phyloP scores from a whole-genome alignment of 2,113 vertebrate genomes.

The Haliaeetus leucogaster region DNA sequence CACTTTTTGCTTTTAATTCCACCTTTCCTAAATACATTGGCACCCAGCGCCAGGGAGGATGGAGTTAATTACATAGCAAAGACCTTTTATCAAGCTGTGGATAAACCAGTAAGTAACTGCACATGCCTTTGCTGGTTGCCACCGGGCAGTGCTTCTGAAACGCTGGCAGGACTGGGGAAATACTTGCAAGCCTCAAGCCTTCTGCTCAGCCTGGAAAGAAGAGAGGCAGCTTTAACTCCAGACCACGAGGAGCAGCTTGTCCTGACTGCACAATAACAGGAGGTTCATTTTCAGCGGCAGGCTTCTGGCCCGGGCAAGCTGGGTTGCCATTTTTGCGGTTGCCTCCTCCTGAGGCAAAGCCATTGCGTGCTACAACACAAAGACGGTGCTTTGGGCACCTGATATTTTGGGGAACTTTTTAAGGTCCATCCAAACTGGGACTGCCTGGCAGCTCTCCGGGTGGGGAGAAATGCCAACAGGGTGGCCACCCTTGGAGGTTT shows the following conservation, averaged over 20 bases:
- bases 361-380: neutral
- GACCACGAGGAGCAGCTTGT: neutral
- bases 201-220: neutral
- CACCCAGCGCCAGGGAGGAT: neutral
- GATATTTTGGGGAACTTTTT: constrained; percentile 10
- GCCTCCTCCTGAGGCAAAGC: neutral
- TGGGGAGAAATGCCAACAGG: neutral
- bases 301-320: neutral
- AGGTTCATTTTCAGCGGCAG: neutral
- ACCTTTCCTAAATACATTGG: neutral
- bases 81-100: neutral
- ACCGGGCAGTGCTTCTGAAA: neutral
- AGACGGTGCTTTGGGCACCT: neutral
- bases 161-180: neutral
- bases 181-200: constrained; percentile 16
- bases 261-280: neutral
- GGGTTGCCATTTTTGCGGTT: neutral
- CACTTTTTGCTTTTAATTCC: neutral
- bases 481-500: constrained; percentile 5
- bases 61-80: neutral
- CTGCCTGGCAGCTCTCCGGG: neutral
- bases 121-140: neutral
- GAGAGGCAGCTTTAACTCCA: constrained; percentile 17
- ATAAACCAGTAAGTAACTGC: neutral
- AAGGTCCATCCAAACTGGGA: constrained; percentile 9